Evolutionary conservation across 2,797 vertebrate species (phyloP).

Genomic region (Molossus molossus): DNA sequence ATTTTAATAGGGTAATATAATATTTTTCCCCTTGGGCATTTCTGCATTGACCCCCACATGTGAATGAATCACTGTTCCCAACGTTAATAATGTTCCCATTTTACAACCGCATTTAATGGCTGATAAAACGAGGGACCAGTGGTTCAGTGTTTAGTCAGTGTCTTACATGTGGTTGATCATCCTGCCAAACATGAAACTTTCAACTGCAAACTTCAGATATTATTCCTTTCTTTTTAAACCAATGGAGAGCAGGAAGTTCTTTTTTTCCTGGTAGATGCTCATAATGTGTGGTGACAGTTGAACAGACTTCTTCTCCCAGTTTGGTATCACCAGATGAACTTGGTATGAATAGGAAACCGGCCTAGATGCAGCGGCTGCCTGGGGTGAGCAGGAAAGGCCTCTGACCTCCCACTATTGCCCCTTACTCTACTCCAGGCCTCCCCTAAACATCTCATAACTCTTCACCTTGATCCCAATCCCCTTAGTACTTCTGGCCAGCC

Average conservation of each 20-base stretch:
- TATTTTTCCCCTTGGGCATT: background rate
- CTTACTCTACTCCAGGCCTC: background rate
- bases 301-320: background rate
- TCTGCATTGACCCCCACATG: background rate
- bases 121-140: background rate
- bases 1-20: background rate
- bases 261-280: background rate
- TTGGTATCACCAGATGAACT: slow-evolving; percentile 1
- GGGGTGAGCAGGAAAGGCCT: background rate
- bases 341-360: background rate
- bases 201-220: background rate
- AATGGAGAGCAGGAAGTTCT: background rate
- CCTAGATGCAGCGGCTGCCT: background rate
- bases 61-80: slow-evolving; percentile 3
- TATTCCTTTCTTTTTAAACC: slow-evolving; percentile 41
- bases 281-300: background rate
- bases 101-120: background rate
- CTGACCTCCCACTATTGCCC: background rate
- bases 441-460: background rate
- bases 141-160: slow-evolving; percentile 28
- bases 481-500: background rate
- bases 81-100: background rate
- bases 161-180: background rate
- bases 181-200: slow-evolving; percentile 45
- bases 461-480: background rate